Percentiles rank a stretch among this genome's conserved stretches.
Conservation (phyloP, 2,113 vertebrate genomes). For the Harpagus bidentatus region DNA sequence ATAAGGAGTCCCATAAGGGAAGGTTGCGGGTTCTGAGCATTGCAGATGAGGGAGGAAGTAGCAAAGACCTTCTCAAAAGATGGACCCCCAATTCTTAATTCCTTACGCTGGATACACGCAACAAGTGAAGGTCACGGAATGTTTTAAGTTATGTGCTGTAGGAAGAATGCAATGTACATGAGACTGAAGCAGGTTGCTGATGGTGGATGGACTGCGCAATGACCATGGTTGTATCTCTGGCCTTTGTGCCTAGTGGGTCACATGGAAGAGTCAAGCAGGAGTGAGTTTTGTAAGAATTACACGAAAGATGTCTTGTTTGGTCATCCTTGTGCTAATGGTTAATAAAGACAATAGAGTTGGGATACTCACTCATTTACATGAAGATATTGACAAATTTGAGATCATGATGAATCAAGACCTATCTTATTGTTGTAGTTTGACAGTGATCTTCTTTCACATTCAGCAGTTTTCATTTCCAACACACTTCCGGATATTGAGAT, state of each 20-base stretch:
- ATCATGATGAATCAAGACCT: fast-evolving
- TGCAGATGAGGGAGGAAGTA: background rate
- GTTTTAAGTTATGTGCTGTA: fast-evolving
- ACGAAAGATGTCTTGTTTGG: background rate
- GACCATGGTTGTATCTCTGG: background rate
- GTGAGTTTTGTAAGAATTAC: background rate
- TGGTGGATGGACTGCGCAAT: fast-evolving
- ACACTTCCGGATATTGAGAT: background rate
- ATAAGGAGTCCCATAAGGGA: fast-evolving
- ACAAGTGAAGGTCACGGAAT: background rate
- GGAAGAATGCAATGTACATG: fast-evolving
- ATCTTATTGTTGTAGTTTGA: fast-evolving
- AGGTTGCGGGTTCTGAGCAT: background rate
- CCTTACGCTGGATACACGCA: background rate
- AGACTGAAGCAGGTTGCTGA: background rate
- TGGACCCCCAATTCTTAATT: background rate
- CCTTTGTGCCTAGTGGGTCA: background rate
- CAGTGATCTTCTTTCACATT: background rate
- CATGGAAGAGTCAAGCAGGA: background rate
- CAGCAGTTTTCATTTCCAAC: background rate
- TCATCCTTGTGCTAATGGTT: fast-evolving
- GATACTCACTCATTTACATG: fast-evolving
- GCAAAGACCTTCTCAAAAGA: background rate
- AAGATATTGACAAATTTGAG: fast-evolving
- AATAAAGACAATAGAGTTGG: background rate